These are phyloP conservation scores for Zaprionus capensis DNA, from an alignment of 1,140 invertebrate genomes.

Conservation along the genomic window DNA sequence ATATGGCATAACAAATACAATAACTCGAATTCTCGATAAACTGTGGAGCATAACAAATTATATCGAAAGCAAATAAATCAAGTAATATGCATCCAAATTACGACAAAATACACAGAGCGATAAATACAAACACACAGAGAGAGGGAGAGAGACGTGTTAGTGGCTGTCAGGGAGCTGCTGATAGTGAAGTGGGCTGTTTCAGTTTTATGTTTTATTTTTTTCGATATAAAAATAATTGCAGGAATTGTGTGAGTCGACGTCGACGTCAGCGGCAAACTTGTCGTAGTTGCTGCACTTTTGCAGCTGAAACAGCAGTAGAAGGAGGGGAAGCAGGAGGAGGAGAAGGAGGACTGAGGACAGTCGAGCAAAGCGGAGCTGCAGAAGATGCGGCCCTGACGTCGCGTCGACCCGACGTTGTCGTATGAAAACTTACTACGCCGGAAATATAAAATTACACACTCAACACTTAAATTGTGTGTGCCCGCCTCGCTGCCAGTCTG, in stretches of 20 bases:
- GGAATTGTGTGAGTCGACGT: constrained; percentile 70
- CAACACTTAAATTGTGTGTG: constrained; percentile 76
- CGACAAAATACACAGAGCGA: constrained; percentile 69
- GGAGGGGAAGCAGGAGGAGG: constrained; percentile 23
- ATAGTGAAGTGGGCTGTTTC: constrained; percentile 55
- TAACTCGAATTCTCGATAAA: constrained; percentile 64
- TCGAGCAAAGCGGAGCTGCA: constrained; percentile 38
- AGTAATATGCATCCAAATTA: constrained; percentile 78
- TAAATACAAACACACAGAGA: constrained; percentile 10
- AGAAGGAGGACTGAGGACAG: constrained; percentile 40
- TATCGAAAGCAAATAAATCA: constrained; percentile 80
- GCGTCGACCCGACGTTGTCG: constrained; percentile 54
- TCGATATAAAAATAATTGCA: constrained; percentile 82
- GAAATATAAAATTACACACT: constrained; percentile 83
- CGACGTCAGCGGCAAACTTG: constrained; percentile 52
- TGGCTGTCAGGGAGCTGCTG: constrained; percentile 22
- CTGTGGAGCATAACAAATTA: constrained; percentile 53
- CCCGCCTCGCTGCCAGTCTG: constrained; percentile 14
- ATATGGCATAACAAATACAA: constrained; percentile 17
- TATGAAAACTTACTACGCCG: constrained; percentile 81
- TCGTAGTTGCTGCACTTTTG: constrained; percentile 61
- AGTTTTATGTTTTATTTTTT: constrained; percentile 43
- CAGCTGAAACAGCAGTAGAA: constrained; percentile 74
- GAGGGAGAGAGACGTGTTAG: not conserved
- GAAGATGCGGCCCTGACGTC: constrained; percentile 66